Conservation (phyloP, 1,140 invertebrate species). For the Drosophila hydei region DNA sequence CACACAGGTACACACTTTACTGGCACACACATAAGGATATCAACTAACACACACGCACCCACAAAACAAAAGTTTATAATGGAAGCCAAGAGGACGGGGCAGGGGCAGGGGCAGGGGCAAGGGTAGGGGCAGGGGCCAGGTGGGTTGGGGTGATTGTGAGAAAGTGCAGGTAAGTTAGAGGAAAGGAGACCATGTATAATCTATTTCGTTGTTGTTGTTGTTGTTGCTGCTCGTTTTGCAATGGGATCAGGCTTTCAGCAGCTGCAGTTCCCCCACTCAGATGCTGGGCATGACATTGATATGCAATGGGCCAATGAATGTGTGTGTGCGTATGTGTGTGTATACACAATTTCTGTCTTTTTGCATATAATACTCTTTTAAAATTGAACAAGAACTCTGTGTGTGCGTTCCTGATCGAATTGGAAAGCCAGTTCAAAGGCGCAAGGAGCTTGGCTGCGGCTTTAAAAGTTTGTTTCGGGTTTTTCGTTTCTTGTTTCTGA, state of each 20-base stretch:
- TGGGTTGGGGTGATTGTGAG: background rate
- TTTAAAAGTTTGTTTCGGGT: slow-evolving; percentile 35
- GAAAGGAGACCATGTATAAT: slow-evolving; percentile 36
- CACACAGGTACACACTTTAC: slow-evolving; percentile 18
- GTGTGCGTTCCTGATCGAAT: slow-evolving; percentile 1
- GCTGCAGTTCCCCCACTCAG: slow-evolving; percentile 29
- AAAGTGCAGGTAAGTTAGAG: background rate
- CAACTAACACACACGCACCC: slow-evolving; percentile 33
- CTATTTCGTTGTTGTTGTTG: slow-evolving; percentile 15
- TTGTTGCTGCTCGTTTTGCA: slow-evolving; percentile 29
- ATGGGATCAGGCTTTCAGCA: slow-evolving; percentile 37
- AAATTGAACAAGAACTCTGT: slow-evolving; percentile 49
- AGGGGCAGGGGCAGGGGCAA: slow-evolving; percentile 27
- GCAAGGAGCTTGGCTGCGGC: slow-evolving; percentile 54
- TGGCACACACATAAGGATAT: slow-evolving; percentile 27
- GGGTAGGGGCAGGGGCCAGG: slow-evolving; percentile 17
- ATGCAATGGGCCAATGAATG: slow-evolving; percentile 32
- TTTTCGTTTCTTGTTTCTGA: slow-evolving; percentile 17
- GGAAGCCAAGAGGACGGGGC: slow-evolving; percentile 22
- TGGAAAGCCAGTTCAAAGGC: background rate
- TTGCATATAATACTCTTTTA: slow-evolving; percentile 51
- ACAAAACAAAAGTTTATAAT: slow-evolving; percentile 49
- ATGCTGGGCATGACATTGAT: slow-evolving; percentile 56
- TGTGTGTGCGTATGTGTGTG: slow-evolving; percentile 17
- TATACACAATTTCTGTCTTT: slow-evolving; percentile 21